Base-by-base conservation (phyloP, 2,113 vertebrate species). In the Coptodon bakossiorum region DNA sequence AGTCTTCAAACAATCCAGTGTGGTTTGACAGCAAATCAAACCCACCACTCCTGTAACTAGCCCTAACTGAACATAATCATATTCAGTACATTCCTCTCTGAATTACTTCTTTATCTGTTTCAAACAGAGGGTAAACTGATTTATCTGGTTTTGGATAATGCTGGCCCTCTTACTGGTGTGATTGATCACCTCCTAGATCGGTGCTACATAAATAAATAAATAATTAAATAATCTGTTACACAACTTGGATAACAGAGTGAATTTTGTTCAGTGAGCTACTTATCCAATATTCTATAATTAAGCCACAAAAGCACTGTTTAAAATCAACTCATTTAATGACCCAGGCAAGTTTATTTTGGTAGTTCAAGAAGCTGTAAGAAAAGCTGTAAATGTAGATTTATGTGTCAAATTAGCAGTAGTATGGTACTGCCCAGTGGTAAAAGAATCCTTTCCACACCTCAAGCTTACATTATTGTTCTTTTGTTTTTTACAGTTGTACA, bases 1-100 rank as follows among this genome's bases (percentile, higher is more conserved):
- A 7, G 83, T 48, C 76, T 89, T 85, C 63, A 89, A 83, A 89
- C 76, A 71, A 82, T 85, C 68, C 66, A 88, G 2, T 87, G 85
- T 78, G 89, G 87, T 86, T 90, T 86, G 73, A 84, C 45, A 86
- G 85, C 43, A 91, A 90, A 82, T 93, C 54, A 86, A 89, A 91
- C 76, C 86, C 80, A 84, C 48, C 29, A 27, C 56, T 71, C 63
- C 53, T 87, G 63, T 81, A 31, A 90, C 84, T 56, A 66, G 86
- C 59, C 48, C 27, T 53, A 76, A 86, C 50, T 86, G 29, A 86
- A 82, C 84, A 31, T 84, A 90, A 92, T 89, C 59, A 73, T 83
- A 87, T 89, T 89, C 88, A 68, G 88, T 57, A 80, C 92, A 93
- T 93, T 93, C 90, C 85, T 88, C 43, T 12, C 36, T 54, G 29